Base-by-base conservation (phyloP, 2,797 vertebrate species). In the Limnodromus scolopaceus region DNA sequence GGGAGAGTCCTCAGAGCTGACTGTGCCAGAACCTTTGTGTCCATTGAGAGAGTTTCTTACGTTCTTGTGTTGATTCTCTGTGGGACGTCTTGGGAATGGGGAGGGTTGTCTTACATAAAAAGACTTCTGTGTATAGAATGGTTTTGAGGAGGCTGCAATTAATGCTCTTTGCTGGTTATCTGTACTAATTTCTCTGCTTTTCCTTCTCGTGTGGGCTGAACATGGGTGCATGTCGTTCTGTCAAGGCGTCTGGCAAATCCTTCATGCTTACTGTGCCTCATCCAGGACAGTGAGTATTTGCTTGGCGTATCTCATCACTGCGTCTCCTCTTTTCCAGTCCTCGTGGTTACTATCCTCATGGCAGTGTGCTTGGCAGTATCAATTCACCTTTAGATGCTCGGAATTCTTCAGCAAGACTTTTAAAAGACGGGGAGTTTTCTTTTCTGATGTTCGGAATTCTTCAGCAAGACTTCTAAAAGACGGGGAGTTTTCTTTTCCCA, bases 271-370 rank as follows among this genome's bases (percentile, higher is more conserved):
- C 58, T 72, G 19, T 41, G 46, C 38, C 54, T 76, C 19, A 11
- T 76, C 28, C 23, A 63, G 32, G 28, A 38, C 22, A 45, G 45
- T 2, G 5, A n/a, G 16, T 77, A 4, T 88, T 65, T 57, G 12
- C 71, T 92, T 70, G 53, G 19, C 19, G 3, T 8, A 7, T 61
- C 38, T 63, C 27, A 10, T 61, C 46, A 9, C 23, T 24, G n/a
- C 13, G 8, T 71, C 63, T 69, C 12, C 70, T 48, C 24, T 84
- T 68, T 43, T 71, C 22, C 41, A 58, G 32, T 66, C 12, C 39
- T 84, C 5, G 0, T 14, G 5, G 70, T 86, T 84, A 30, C 65
- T 11, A 2, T 81, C 39, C 30, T 72, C 0, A 0, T 53, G 49
- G 34, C 58, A 65, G 32, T 7, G 22, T 89, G 54, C 20, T 49